A percentile compares a stretch with the other conserved stretches of the same genome.
Conservation (phyloP, 2,888 invertebrate species). For the Eulithis testata region DNA sequence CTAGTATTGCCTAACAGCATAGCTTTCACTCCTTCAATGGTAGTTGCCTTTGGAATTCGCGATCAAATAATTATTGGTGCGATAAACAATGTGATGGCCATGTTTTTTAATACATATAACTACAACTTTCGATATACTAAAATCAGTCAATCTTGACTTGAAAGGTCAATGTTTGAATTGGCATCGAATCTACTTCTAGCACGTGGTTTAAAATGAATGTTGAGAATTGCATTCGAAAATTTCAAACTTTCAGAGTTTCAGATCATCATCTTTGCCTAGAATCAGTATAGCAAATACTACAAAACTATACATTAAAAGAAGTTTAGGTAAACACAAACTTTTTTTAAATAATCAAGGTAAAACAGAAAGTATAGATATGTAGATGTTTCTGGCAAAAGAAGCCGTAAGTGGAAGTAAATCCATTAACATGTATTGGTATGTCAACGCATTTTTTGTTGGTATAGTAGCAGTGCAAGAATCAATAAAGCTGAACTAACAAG, state of each 20-base stretch:
- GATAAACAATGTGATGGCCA: not conserved
- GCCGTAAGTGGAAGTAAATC: too few relatives aligned
- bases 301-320: too few relatives aligned
- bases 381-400: too few relatives aligned
- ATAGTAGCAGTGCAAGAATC: too few relatives aligned
- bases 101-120: not conserved
- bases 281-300: not conserved
- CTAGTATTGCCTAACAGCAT: not conserved
- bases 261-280: too few relatives aligned
- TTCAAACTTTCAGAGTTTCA: too few relatives aligned
- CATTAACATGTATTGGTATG: too few relatives aligned
- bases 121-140: not conserved
- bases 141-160: not conserved
- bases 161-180: not conserved
- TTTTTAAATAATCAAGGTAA: too few relatives aligned
- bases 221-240: not conserved
- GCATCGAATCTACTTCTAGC: not conserved
- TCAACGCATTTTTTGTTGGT: too few relatives aligned
- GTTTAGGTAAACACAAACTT: too few relatives aligned
- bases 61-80: not conserved
- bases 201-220: not conserved
- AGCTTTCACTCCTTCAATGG: not conserved
- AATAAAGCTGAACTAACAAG: too few relatives aligned
- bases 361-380: too few relatives aligned
- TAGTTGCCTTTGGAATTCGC: slow-evolving; percentile 1